Evolutionary conservation across 2,113 vertebrate species (phyloP).

Genomic region (Spea multiplicata): DNA sequence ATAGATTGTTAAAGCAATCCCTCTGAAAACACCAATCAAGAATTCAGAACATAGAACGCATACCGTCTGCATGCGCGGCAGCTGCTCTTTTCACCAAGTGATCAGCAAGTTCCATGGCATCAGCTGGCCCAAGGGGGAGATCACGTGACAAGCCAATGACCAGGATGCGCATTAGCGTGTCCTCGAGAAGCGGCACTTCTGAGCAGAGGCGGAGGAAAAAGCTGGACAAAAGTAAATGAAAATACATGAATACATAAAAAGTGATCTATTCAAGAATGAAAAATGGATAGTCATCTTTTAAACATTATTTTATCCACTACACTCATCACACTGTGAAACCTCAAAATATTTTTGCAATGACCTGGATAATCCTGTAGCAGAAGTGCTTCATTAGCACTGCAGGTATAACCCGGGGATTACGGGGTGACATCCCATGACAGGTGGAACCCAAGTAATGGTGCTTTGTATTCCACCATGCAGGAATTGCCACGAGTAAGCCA

Average conservation of each 20-base stretch:
- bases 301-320: too few species aligned
- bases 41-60: slow-evolving; percentile 1
- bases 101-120: slow-evolving; percentile 96
- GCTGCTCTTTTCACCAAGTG: slow-evolving; percentile 95
- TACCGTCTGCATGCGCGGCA: slow-evolving; percentile 89
- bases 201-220: slow-evolving; percentile 98
- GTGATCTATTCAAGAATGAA: too few species aligned
- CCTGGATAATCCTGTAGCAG: too few species aligned
- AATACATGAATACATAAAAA: neutral
- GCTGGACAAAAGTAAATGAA: slow-evolving; percentile 56
- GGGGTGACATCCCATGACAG: too few species aligned
- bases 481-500: too few species aligned
- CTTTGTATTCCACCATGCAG: too few species aligned
- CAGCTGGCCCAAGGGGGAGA: slow-evolving; percentile 88
- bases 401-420: too few species aligned
- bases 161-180: slow-evolving; percentile 93
- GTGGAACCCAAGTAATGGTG: too few species aligned
- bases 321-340: too few species aligned
- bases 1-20: too few species aligned
- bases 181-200: slow-evolving; percentile 93
- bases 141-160: slow-evolving; percentile 93
- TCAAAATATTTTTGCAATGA: too few species aligned
- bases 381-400: too few species aligned
- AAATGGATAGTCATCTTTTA: neutral
- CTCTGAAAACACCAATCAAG: neutral